phyloP scores from a whole-genome alignment of 2,113 vertebrate genomes.

The Ginglymostoma cirratum region DNA sequence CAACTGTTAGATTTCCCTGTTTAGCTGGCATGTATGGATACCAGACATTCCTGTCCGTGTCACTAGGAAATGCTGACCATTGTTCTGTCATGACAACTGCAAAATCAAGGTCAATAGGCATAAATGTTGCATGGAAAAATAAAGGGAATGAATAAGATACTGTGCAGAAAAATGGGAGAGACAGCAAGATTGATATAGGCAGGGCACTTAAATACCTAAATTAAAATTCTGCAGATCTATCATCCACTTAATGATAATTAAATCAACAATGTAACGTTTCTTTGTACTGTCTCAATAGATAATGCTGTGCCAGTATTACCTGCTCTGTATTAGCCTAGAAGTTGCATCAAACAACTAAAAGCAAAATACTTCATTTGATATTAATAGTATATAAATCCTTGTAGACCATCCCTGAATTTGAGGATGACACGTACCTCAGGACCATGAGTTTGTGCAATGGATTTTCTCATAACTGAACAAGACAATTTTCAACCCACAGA shows the following conservation, averaged over 20 bases:
- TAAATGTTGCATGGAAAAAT: neutral
- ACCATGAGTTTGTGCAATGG: no score
- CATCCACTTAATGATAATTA: neutral
- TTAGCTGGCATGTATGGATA: no score
- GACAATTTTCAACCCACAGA: no score
- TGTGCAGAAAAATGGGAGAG: neutral
- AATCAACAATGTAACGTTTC: neutral
- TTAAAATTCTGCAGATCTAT: neutral
- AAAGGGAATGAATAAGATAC: neutral
- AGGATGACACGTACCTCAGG: no score
- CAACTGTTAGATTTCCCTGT: no score
- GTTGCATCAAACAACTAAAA: neutral
- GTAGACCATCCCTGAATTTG: no score
- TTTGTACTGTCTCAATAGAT: neutral
- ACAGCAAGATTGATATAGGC: neutral
- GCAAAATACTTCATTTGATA: neutral
- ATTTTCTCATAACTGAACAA: no score
- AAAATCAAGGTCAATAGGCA: neutral
- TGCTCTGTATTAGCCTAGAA: neutral
- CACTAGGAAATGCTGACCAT: no score
- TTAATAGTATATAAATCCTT: neutral
- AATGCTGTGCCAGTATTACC: neutral
- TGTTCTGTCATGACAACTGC: no score
- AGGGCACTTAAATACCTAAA: neutral
- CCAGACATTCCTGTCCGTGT: no score